Evolutionary conservation across 64 coral and sea anemone genomes (phyloP).

Genomic region (Pachyseris speciosa): DNA sequence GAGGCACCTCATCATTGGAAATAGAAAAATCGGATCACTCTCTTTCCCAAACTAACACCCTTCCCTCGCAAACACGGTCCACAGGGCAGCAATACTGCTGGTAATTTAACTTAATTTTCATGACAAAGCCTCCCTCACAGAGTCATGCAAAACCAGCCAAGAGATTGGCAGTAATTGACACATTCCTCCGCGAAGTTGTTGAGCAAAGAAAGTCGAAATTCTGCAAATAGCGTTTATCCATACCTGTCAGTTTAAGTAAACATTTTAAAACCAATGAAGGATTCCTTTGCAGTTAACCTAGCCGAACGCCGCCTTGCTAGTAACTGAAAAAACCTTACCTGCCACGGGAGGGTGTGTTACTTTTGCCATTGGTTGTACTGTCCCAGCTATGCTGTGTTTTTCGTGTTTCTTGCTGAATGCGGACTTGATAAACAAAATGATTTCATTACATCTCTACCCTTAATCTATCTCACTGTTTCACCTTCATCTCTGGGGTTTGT

Average conservation of each 20-base stretch:
- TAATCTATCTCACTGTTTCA: no score
- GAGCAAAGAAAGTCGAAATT: conserved; percentile 2
- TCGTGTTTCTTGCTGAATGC: no score
- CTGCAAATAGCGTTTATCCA: neutral
- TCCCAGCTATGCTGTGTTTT: no score
- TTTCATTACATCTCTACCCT: no score
- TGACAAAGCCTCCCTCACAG: conserved; percentile 30
- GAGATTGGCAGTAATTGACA: neutral
- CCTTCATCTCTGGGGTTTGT: no score
- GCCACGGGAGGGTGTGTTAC: no score
- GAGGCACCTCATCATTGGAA: neutral
- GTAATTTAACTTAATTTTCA: conserved; percentile 29
- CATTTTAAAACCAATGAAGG: neutral
- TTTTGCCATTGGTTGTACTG: no score
- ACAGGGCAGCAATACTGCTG: neutral
- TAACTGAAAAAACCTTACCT: no score
- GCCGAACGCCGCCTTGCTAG: neutral
- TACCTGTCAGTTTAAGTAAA: neutral
- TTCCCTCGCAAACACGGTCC: neutral
- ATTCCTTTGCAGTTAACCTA: conserved; percentile 23
- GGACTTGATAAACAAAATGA: no score
- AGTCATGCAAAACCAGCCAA: neutral
- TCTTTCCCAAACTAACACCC: neutral
- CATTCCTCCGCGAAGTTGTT: neutral
- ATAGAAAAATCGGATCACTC: neutral